Evolutionary conservation across 1,140 invertebrate genomes (phyloP), one percentile per base, ranked within the genome.

Genomic region (Acyrthosiphon pisum): DNA sequence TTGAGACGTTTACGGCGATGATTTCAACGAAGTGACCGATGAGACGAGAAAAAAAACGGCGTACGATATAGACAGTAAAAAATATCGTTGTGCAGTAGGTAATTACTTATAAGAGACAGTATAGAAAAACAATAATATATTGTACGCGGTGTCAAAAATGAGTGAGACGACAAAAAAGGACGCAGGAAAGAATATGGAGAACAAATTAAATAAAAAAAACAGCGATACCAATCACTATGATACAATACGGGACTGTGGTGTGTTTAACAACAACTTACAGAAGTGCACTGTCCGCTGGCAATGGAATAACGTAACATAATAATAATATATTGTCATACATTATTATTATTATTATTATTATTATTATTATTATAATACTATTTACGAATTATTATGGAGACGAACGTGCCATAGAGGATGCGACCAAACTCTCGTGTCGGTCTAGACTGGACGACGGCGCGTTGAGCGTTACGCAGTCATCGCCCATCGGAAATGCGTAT

Each of bases 331-430:
- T 68, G n/a, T 18, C 11, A 68, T 68, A 50, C 6, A n/a, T 68
- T 60, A 60, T 60, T 60, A 60, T 68, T 68, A 68, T n/a, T 68
- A n/a, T 68, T n/a, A n/a, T n/a, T n/a, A n/a, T n/a, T n/a, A n/a
- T 68, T 60, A 60, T 60, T 60, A 60, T 68, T 68, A 68, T n/a
- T 68, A n/a, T 68, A n/a, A n/a, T n/a, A n/a, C 14, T 53, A 11
- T 53, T 4, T n/a, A 68, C 60, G 60, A 68, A 68, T 14, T 60
- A 60, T 68, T 68, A 30, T 14, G 60, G 60, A 30, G 60, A 76
- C 60, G 30, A 76, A 30, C 60, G 60, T 76, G 60, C 60, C 60
- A 76, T 76, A 76, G 60, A 76, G 60, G 60, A 76, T 76, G 60
- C 60, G 60, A 76, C 60, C 60, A 18, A 76, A n/a, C 60, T 76